These are phyloP conservation scores for Podiceps cristatus DNA, from an alignment of 2,113 vertebrate species.

Conservation along the genomic window DNA sequence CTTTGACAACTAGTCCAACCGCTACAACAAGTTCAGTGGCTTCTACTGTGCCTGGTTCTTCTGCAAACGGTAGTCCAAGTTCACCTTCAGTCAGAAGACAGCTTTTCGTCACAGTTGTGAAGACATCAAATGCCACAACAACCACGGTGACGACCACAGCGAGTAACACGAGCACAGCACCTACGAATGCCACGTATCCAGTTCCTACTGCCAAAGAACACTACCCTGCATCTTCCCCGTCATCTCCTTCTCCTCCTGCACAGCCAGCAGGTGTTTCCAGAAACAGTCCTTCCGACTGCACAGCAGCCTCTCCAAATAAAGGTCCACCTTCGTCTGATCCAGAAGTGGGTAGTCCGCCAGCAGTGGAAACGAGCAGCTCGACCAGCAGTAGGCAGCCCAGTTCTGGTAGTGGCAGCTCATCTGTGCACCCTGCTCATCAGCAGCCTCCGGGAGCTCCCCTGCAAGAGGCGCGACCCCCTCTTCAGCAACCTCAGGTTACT, in stretches of 20 bases:
- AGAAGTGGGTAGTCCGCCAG: constrained; percentile 72
- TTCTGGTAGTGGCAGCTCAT: constrained; percentile 65
- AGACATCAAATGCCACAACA: constrained; percentile 80
- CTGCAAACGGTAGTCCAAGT: constrained; percentile 80
- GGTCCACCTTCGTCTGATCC: constrained; percentile 69
- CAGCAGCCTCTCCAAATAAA: constrained; percentile 77
- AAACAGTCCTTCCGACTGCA: constrained; percentile 80
- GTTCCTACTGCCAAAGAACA: constrained; percentile 86
- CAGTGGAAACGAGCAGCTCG: constrained; percentile 56
- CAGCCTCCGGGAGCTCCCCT: constrained; percentile 74
- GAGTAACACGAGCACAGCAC: constrained; percentile 79
- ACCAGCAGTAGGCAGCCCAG: constrained; percentile 67
- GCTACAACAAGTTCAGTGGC: constrained; percentile 75
- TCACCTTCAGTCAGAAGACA: constrained; percentile 94
- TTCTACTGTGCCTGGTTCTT: constrained; percentile 79
- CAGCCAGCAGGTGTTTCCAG: constrained; percentile 74
- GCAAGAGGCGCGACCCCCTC: constrained; percentile 77
- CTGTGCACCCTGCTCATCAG: constrained; percentile 74
- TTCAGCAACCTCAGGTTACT: constrained; percentile 83
- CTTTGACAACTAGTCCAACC: constrained; percentile 78
- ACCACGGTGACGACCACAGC: constrained; percentile 81
- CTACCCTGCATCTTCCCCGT: constrained; percentile 80
- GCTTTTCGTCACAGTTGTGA: constrained; percentile 92
- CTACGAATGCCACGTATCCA: constrained; percentile 80
- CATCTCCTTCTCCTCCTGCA: constrained; percentile 79